Percentiles rank a stretch among this genome's conserved stretches.
Conservation (phyloP, 92 coral and sea anemone genomes). For the Porites evermanni region DNA sequence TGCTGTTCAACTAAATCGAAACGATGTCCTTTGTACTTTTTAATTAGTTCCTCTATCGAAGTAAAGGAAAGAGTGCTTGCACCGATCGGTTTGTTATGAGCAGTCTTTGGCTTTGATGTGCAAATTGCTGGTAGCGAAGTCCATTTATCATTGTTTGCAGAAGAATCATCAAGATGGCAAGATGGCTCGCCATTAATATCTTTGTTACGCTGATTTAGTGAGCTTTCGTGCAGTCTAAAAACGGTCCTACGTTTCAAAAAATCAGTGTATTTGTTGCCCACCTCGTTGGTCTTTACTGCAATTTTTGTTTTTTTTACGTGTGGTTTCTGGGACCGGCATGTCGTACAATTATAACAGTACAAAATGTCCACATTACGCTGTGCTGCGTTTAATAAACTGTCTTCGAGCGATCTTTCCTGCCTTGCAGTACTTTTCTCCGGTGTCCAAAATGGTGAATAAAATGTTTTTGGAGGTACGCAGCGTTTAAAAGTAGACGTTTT, state of each 20-base stretch:
- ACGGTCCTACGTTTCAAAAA: slow-evolving; percentile 25
- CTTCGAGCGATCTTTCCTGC: background rate
- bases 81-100: background rate
- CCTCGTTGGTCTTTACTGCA: background rate
- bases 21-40: slow-evolving; percentile 15
- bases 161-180: background rate
- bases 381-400: background rate
- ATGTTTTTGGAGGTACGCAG: slow-evolving; percentile 13
- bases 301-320: background rate
- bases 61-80: slow-evolving; percentile 6
- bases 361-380: slow-evolving; percentile 18
- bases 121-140: slow-evolving; percentile 33
- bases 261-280: slow-evolving; percentile 1
- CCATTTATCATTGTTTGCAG: background rate
- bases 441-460: slow-evolving; percentile 41
- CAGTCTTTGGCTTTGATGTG: slow-evolving; percentile 13
- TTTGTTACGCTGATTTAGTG: background rate
- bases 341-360: slow-evolving; percentile 9
- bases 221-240: background rate
- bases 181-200: background rate
- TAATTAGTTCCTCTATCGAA: slow-evolving; percentile 13
- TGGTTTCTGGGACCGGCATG: slow-evolving; percentile 12
- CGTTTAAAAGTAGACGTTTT: slow-evolving; percentile 14
- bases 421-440: slow-evolving; percentile 4
- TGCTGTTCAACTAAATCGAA: slow-evolving; percentile 17